Base-by-base conservation (phyloP, 2,797 vertebrate genomes). In the Sebastes vulpes region DNA sequence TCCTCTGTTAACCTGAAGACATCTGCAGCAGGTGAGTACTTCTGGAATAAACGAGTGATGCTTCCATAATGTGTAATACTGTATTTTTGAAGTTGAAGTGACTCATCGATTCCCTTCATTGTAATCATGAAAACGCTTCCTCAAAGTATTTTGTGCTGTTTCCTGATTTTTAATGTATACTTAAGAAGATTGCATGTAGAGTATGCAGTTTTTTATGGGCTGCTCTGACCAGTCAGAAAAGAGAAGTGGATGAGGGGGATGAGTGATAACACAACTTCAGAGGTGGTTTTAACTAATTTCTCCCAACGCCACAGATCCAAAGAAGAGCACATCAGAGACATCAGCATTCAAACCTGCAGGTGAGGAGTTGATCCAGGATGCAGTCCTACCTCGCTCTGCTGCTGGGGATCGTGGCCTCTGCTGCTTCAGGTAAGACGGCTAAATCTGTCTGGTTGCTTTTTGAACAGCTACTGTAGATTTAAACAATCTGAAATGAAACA, bases 341-440 rank as follows among this genome's bases (percentile, higher is more conserved):
- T 46, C 35, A 28, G 5, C 70, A 65, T 63, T 81, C 56, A 73
- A 79, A 46, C 82, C 82, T 73, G 42, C 76, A 83, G 82, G 79
- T 82, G 72, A 83, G 88, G 82, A 88, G 83, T 76, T 68, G 84
- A 84, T 86, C 80, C 82, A 93, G 86, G 91, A 95, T 95, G 94
- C 85, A 77, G 89, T 72, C 76, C 58, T 89, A 69, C 79, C 63
- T 93, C 32, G 21, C 84, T 32, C 84, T 95, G 84, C 68, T 94
- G 82, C 84, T 94, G 82, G 89, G 88, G 81, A 75, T 94, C 5
- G 75, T 93, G 65, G 82, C 67, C 65, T 88, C 82, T 25, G 83
- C 87, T 54, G 76, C 85, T 69, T 81, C 91, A 92, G 95, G 95
- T 95, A 88, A 85, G 79, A 29, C 16, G 46, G 9, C 1, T 69